A percentile compares a stretch with the other conserved stretches of the same genome.
These are phyloP conservation scores for Balaeniceps rex DNA, from an alignment of 2,113 vertebrate genomes.

Conservation along the genomic window DNA sequence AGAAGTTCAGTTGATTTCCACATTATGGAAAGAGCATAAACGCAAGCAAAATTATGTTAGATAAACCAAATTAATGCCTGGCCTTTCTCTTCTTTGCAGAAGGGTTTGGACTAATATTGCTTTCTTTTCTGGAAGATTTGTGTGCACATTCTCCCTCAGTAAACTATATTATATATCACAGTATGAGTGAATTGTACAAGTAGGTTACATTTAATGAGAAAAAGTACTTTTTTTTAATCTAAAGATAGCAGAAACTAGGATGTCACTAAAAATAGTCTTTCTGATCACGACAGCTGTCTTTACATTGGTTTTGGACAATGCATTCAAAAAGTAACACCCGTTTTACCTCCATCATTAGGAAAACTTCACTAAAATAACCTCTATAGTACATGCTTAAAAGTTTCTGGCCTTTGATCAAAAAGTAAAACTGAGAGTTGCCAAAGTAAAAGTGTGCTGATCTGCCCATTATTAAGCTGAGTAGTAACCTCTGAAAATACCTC, in stretches of 20 bases:
- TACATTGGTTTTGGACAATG: constrained; percentile 18
- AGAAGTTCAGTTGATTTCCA: background rate
- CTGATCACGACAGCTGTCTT: background rate
- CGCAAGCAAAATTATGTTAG: background rate
- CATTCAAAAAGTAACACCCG: background rate
- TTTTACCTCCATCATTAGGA: constrained; percentile 8
- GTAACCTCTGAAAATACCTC: background rate
- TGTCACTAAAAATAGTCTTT: constrained; percentile 37
- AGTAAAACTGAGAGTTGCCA: background rate
- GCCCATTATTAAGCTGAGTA: background rate
- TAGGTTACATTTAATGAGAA: constrained; percentile 56
- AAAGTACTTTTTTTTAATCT: background rate
- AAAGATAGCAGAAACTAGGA: constrained; percentile 28
- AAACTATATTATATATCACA: constrained; percentile 24
- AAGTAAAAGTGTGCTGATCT: background rate
- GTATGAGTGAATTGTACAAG: constrained; percentile 19
- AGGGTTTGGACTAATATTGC: background rate
- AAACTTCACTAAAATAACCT: constrained; percentile 6
- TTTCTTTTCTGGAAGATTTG: background rate
- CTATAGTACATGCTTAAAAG: background rate
- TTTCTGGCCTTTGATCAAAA: background rate
- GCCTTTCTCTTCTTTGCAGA: background rate
- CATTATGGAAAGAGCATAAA: background rate
- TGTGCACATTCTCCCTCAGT: background rate
- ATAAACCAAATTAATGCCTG: background rate